Conservation (phyloP, 2,888 invertebrate genomes). For the Galerucella nymphaeae region DNA sequence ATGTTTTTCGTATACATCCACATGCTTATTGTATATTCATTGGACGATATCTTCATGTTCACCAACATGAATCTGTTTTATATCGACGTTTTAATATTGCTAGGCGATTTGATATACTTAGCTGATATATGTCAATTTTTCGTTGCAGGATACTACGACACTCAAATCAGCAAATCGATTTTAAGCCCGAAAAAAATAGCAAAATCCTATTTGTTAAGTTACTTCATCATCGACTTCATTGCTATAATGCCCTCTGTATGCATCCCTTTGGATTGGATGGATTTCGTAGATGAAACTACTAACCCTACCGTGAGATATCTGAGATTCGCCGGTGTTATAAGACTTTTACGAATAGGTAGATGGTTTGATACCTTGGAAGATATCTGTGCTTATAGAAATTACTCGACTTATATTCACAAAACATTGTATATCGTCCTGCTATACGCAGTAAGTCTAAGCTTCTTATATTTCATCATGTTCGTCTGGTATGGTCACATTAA, state of each 20-base stretch:
- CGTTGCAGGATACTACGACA: slow-evolving; percentile 17
- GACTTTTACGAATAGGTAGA: slow-evolving; percentile 24
- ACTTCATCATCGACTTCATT: slow-evolving; percentile 15
- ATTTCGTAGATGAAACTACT: neutral
- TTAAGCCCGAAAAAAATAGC: slow-evolving; percentile 3
- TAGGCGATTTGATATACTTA: slow-evolving; percentile 8
- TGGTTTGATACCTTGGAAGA: slow-evolving; percentile 19
- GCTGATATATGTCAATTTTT: slow-evolving; percentile 14
- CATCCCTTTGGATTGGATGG: neutral
- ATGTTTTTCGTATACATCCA: slow-evolving; percentile 17
- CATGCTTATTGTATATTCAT: slow-evolving; percentile 9
- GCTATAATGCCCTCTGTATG: slow-evolving; percentile 7
- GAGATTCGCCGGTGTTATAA: slow-evolving; percentile 9
- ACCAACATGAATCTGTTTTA: neutral
- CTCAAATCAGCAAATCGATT: neutral
- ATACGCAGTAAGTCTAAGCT: slow-evolving; percentile 13
- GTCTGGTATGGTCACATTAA: neutral
- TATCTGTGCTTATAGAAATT: slow-evolving; percentile 20
- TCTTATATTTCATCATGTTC: neutral
- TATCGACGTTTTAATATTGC: neutral
- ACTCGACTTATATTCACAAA: slow-evolving; percentile 24
- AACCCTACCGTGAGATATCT: neutral
- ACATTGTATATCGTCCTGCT: slow-evolving; percentile 7
- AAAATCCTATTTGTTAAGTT: slow-evolving; percentile 1
- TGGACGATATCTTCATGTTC: slow-evolving; percentile 6